Evolutionary conservation across 2,113 vertebrate genomes (phyloP).

Genomic region (Synodontis membranacea): DNA sequence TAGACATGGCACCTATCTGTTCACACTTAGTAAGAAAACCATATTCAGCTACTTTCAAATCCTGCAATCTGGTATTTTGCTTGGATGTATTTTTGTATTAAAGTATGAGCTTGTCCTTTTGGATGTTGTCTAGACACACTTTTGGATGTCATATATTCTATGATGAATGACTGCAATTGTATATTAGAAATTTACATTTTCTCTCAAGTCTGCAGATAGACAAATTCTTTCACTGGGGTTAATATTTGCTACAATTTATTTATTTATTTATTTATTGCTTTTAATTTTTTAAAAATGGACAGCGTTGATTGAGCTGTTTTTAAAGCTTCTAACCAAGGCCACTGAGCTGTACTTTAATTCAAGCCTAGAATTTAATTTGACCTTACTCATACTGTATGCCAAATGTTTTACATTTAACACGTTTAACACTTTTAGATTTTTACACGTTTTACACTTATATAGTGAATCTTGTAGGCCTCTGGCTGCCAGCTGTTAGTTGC

Average conservation of each 20-base stretch:
- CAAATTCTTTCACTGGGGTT: background rate
- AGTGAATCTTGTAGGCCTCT: background rate
- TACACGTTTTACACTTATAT: background rate
- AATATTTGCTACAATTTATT: background rate
- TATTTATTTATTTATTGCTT: too few relatives aligned
- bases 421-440: background rate
- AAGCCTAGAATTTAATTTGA: background rate
- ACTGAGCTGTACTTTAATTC: background rate
- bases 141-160: too few relatives aligned
- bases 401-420: too few relatives aligned
- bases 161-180: background rate
- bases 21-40: background rate
- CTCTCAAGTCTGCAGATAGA: background rate
- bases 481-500: background rate
- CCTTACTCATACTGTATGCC: too few relatives aligned
- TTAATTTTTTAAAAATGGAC: background rate
- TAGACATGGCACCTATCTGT: slow-evolving; percentile 25
- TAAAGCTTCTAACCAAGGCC: background rate
- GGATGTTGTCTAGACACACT: background rate
- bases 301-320: background rate
- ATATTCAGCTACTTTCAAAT: slow-evolving; percentile 24
- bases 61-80: background rate
- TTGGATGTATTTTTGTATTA: too few relatives aligned
- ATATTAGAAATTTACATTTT: background rate
- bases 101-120: background rate